These are phyloP conservation scores for Maniola hyperantus DNA, from an alignment of 2,888 invertebrate genomes.

Conservation along the genomic window DNA sequence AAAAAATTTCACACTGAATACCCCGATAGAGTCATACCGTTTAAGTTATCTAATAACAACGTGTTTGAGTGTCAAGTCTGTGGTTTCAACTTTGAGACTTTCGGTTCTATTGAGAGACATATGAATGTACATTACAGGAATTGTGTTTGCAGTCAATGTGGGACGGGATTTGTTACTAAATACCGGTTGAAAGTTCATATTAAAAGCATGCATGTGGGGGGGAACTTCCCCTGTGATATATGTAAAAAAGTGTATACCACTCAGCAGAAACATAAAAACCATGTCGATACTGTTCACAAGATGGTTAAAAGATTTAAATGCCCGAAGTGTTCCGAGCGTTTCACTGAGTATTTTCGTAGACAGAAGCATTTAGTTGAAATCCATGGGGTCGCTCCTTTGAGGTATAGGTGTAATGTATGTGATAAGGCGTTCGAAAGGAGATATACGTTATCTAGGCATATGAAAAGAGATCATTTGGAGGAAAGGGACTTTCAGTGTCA, in stretches of 20 bases:
- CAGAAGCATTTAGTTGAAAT: slow-evolving; percentile 66
- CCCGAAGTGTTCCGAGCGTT: slow-evolving; percentile 62
- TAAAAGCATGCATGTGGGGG: slow-evolving; percentile 61
- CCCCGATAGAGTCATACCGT: slow-evolving; percentile 66
- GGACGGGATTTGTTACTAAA: slow-evolving; percentile 66
- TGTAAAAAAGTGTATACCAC: slow-evolving; percentile 64
- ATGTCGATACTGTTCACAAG: slow-evolving; percentile 62
- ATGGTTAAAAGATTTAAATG: slow-evolving; percentile 64
- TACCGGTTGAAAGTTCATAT: slow-evolving; percentile 65
- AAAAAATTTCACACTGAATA: slow-evolving; percentile 57
- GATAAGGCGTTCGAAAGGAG: slow-evolving; percentile 50
- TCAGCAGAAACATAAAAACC: slow-evolving; percentile 62
- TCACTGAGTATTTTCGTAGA: slow-evolving; percentile 64
- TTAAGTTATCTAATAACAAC: slow-evolving; percentile 53
- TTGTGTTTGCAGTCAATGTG: slow-evolving; percentile 67
- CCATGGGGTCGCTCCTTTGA: slow-evolving; percentile 59
- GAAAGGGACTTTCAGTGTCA: slow-evolving; percentile 61
- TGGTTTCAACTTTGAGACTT: slow-evolving; percentile 65
- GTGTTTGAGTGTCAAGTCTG: slow-evolving; percentile 65
- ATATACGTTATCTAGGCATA: slow-evolving; percentile 58
- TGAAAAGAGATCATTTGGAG: slow-evolving; percentile 68
- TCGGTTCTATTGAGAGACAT: slow-evolving; percentile 68
- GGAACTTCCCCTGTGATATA: slow-evolving; percentile 56
- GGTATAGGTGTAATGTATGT: slow-evolving; percentile 66
- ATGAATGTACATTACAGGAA: slow-evolving; percentile 74